Base-by-base conservation (phyloP, 2,797 vertebrate genomes). In the Girardinus metallicus region DNA sequence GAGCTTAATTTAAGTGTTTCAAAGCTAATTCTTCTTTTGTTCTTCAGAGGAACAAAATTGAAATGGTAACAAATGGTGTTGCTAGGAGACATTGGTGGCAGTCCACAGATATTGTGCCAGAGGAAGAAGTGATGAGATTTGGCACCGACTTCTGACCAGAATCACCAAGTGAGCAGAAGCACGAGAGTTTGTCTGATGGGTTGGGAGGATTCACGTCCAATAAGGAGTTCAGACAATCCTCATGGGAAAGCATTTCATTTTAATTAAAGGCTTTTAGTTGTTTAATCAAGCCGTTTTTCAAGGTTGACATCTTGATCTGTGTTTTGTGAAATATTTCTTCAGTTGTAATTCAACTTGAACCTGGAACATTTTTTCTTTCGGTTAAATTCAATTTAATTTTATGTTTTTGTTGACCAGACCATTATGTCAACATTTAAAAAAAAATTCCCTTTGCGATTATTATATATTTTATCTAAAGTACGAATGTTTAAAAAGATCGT, bases 21-120 rank as follows among this genome's bases (percentile, higher is more conserved):
- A 85, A 87, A 88, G 85, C 83, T 83, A 91, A 92, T 90, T 88
- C 86, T 83, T 73, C 85, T 88, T 92, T 91, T 93, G 87, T 94
- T 93, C 85, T 90, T 86, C 3, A 47, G 55, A 80, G 76, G 82
- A 78, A 89, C 85, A 76, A 71, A 75, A 86, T 77, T 88, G 83
- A 91, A 89, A 89, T 36, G 12, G 77, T 74, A 88, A 91, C 83
- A 77, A 83, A 86, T 78, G 82, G 77, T 36, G 95, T 95, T 95
- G 93, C 94, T 93, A 94, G 91, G 94, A 93, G 88, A 95, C 94
- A 55, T 73, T 74, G 57, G 90, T 88, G 73, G 4, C 60, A 78
- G 86, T 87, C 84, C 74, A 80, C 29, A 77, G 82, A 89, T 76
- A 68, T 78, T 39, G 71, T 85, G 79, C 83, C 75, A 78, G 75